Conservation (phyloP, 2,113 vertebrate genomes). For the Platysternon megacephalum region DNA sequence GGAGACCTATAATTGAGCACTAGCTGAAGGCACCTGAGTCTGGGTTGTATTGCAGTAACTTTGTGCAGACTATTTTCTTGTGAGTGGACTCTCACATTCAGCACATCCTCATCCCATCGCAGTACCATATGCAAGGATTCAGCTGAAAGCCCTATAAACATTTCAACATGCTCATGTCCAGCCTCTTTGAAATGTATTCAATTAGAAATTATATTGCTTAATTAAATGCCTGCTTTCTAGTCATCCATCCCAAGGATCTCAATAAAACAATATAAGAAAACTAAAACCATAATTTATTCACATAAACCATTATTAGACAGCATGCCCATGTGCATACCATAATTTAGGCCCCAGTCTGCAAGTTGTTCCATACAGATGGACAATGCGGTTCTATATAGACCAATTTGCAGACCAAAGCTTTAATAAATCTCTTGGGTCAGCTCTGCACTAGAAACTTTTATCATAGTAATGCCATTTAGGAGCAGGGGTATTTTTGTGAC, state of each 20-base stretch:
- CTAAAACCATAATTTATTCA: neutral
- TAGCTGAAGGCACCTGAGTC: neutral
- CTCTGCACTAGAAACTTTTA: neutral
- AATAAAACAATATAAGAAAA: neutral
- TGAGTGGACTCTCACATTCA: neutral
- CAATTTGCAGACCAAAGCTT: neutral
- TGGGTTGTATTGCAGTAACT: neutral
- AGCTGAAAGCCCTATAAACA: neutral
- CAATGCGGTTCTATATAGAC: neutral
- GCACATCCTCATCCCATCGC: accelerated
- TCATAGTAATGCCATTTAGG: neutral
- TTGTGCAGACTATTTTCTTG: neutral
- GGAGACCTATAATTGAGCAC: neutral
- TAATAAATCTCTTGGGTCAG: neutral
- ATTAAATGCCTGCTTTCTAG: neutral
- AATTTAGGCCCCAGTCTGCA: neutral
- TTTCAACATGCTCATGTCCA: accelerated
- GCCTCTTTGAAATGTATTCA: neutral
- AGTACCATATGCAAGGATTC: neutral
- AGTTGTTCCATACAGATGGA: neutral
- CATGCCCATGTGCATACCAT: neutral
- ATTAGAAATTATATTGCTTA: neutral
- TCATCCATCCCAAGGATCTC: neutral
- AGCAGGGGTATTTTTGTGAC: neutral
- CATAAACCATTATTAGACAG: neutral